A percentile compares a stretch with the other conserved stretches of the same genome.
phyloP scores from a whole-genome alignment of 2,888 invertebrate genomes.

The Eucriotettix oculatus region DNA sequence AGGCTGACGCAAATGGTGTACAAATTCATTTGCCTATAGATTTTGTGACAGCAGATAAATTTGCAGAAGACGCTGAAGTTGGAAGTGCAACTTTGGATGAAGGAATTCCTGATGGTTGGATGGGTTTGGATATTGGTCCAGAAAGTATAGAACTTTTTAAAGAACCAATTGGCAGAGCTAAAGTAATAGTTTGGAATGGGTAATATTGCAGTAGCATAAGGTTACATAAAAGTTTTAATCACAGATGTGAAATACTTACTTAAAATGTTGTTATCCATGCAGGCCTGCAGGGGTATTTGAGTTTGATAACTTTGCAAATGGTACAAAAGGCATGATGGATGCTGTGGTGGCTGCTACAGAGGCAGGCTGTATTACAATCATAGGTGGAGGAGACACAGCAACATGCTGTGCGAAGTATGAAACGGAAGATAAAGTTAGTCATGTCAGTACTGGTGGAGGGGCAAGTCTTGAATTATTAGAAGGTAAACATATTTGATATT shows the following conservation, averaged over 20 bases:
- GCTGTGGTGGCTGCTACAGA: conserved; percentile 79
- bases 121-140: conserved; percentile 92
- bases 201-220: neutral
- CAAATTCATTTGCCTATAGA: conserved; percentile 89
- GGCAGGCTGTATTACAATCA: conserved; percentile 71
- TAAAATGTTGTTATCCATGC: neutral
- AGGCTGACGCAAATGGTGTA: conserved; percentile 82
- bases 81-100: conserved; percentile 57
- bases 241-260: too few relatives aligned
- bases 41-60: conserved; percentile 88
- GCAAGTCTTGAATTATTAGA: conserved; percentile 81
- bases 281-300: conserved; percentile 93
- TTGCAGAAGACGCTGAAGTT: conserved; percentile 77
- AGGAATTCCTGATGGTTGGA: conserved; percentile 85
- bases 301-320: conserved; percentile 80
- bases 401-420: conserved; percentile 93
- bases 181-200: conserved; percentile 99
- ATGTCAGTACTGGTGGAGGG: conserved; percentile 89
- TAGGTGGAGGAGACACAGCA: conserved; percentile 94
- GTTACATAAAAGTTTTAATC: too few relatives aligned
- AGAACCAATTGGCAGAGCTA: conserved; percentile 72
- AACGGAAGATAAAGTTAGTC: conserved; percentile 88
- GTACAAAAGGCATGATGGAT: conserved; percentile 90
- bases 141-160: conserved; percentile 61
- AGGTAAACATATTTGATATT: conserved; percentile 34